Percentiles rank a stretch among this genome's conserved stretches.
These are phyloP conservation scores for Betta splendens DNA, from an alignment of 2,797 vertebrate species.

Conservation along the genomic window DNA sequence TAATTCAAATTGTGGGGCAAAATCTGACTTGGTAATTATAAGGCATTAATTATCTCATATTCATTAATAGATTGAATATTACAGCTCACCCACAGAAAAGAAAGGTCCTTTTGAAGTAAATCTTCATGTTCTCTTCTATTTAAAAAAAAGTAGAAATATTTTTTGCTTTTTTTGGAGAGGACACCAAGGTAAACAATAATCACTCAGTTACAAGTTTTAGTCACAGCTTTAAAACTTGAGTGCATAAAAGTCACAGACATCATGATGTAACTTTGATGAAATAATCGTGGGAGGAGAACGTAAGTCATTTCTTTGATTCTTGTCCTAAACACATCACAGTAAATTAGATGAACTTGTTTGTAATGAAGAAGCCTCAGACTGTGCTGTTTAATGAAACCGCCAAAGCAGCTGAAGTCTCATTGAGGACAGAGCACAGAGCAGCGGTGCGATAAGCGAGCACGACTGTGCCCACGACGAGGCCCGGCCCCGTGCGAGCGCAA, in stretches of 20 bases:
- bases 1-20: slow-evolving; percentile 37
- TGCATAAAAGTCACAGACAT: too few species aligned
- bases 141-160: slow-evolving; percentile 19
- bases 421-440: slow-evolving; percentile 21
- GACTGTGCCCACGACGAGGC: slow-evolving; percentile 28
- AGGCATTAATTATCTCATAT: slow-evolving; percentile 46
- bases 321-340: too few species aligned
- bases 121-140: slow-evolving; percentile 15
- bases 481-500: too few species aligned
- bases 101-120: slow-evolving; percentile 25
- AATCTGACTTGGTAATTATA: slow-evolving; percentile 45
- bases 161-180: background rate
- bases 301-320: too few species aligned
- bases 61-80: slow-evolving; percentile 42
- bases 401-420: slow-evolving; percentile 34
- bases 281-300: too few species aligned
- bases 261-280: too few species aligned
- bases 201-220: too few species aligned
- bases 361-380: slow-evolving; percentile 9
- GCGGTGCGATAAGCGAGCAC: slow-evolving; percentile 29
- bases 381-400: slow-evolving; percentile 31
- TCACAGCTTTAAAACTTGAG: too few species aligned
- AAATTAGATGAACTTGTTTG: too few species aligned
- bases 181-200: background rate
- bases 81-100: slow-evolving; percentile 16